These are phyloP conservation scores for Euwallacea similis DNA, from an alignment of 1,140 invertebrate species.

Conservation along the genomic window DNA sequence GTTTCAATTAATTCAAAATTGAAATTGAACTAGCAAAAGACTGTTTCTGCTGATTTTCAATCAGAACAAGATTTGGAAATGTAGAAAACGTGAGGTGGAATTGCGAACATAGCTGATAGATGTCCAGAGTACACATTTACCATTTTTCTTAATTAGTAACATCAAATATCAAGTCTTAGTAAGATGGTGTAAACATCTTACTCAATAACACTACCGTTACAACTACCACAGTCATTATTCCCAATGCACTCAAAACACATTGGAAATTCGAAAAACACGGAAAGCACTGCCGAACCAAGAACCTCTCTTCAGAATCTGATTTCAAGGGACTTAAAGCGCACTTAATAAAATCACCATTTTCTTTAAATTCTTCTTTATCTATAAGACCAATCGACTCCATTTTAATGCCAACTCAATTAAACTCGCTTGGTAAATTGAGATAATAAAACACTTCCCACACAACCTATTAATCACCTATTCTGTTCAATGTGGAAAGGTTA, in stretches of 20 bases:
- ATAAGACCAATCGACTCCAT: constrained; percentile 30
- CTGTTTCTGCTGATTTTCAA: too few relatives aligned
- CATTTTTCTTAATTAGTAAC: too few relatives aligned
- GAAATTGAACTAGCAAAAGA: too few relatives aligned
- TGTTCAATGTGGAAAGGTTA: neutral
- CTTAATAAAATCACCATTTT: too few relatives aligned
- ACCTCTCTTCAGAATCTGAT: too few relatives aligned
- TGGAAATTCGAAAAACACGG: constrained; percentile 28
- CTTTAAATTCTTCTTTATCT: neutral
- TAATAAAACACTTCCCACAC: neutral
- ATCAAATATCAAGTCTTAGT: neutral
- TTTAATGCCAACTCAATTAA: constrained; percentile 1
- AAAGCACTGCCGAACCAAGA: constrained; percentile 8
- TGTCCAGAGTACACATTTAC: too few relatives aligned
- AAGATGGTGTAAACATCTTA: constrained; percentile 23
- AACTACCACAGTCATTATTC: constrained; percentile 16
- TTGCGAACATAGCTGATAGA: too few relatives aligned
- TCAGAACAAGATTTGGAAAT: too few relatives aligned
- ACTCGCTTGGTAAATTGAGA: neutral
- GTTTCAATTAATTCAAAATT: too few relatives aligned
- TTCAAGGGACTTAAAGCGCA: too few relatives aligned
- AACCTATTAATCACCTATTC: constrained; percentile 1
- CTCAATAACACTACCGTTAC: constrained; percentile 17
- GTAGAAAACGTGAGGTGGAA: too few relatives aligned
- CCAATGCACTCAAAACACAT: constrained; percentile 25